These are phyloP conservation scores for Episyrphus balteatus DNA, from an alignment of 1,140 invertebrate species.

Conservation along the genomic window DNA sequence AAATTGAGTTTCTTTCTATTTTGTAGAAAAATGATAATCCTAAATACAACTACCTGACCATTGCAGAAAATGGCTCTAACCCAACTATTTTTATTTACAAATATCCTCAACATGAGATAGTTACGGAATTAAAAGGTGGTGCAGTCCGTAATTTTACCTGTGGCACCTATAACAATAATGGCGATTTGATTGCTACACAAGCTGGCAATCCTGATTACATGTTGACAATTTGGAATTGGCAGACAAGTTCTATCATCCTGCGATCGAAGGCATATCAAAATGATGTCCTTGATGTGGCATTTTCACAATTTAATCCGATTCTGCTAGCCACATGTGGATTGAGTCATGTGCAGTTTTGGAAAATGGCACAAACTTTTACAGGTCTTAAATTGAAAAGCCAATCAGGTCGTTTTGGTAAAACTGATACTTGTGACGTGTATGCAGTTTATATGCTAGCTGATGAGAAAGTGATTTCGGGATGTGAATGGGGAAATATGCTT, in stretches of 20 bases:
- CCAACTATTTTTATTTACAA: slow-evolving; percentile 73
- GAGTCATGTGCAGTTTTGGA: slow-evolving; percentile 86
- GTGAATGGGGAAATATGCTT: slow-evolving; percentile 80
- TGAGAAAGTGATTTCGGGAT: slow-evolving; percentile 76
- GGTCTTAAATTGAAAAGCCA: slow-evolving; percentile 79
- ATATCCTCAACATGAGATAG: slow-evolving; percentile 64
- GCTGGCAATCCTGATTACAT: slow-evolving; percentile 75
- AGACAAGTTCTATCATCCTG: slow-evolving; percentile 56
- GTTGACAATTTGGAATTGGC: slow-evolving; percentile 82
- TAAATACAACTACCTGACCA: slow-evolving; percentile 57
- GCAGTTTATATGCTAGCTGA: slow-evolving; percentile 74
- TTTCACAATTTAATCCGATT: slow-evolving; percentile 64
- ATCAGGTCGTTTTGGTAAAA: slow-evolving; percentile 78
- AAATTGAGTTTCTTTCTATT: background rate
- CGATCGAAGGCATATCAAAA: slow-evolving; percentile 69
- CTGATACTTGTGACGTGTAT: slow-evolving; percentile 77
- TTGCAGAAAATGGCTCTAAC: slow-evolving; percentile 73
- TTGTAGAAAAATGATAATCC: slow-evolving; percentile 58
- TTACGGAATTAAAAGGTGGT: slow-evolving; percentile 61
- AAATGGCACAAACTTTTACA: slow-evolving; percentile 80
- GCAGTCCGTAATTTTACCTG: slow-evolving; percentile 60
- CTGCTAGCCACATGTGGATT: slow-evolving; percentile 63
- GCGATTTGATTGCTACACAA: slow-evolving; percentile 68
- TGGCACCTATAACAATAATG: slow-evolving; percentile 68
- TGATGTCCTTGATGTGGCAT: slow-evolving; percentile 64